Conservation (phyloP, 1,140 invertebrate genomes). For the Aporrectodea caliginosa region DNA sequence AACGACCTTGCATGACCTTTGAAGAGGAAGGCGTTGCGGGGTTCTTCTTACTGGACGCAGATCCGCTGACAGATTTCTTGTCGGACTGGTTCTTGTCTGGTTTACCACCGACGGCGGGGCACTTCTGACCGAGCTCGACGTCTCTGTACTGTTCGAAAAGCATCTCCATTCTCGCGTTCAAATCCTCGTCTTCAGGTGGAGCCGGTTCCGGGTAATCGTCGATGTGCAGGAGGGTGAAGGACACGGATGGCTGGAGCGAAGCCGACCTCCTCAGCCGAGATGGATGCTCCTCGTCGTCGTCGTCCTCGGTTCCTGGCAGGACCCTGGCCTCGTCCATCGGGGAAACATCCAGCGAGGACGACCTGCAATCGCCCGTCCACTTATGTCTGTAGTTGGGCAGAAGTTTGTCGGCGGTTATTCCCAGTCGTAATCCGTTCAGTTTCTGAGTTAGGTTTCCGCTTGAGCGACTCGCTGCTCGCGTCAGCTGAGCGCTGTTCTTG, state of each 20-base stretch:
- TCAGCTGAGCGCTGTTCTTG: too few species aligned
- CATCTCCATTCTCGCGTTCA: neutral
- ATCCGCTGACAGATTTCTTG: too few species aligned
- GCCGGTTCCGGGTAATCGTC: neutral
- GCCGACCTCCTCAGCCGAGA: too few species aligned
- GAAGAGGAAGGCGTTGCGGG: too few species aligned
- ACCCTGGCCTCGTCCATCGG: neutral
- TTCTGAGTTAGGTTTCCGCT: neutral
- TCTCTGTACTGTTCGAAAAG: neutral
- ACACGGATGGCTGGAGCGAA: neutral
- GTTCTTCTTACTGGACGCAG: too few species aligned
- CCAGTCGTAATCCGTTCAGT: neutral
- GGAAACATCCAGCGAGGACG: neutral
- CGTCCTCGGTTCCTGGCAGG: neutral
- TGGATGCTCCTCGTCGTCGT: neutral
- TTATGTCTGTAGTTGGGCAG: neutral
- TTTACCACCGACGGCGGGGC: too few species aligned
- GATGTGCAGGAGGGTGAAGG: neutral
- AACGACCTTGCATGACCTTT: too few species aligned
- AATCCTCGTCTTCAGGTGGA: neutral
- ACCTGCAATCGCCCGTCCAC: neutral
- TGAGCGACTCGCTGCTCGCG: neutral
- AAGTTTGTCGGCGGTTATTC: neutral
- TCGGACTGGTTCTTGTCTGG: too few species aligned
- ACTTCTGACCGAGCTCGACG: neutral